A percentile compares a stretch with the other conserved stretches of the same genome.
These are phyloP conservation scores for Manis pentadactyla DNA, from an alignment of 2,797 vertebrate species.

Conservation along the genomic window DNA sequence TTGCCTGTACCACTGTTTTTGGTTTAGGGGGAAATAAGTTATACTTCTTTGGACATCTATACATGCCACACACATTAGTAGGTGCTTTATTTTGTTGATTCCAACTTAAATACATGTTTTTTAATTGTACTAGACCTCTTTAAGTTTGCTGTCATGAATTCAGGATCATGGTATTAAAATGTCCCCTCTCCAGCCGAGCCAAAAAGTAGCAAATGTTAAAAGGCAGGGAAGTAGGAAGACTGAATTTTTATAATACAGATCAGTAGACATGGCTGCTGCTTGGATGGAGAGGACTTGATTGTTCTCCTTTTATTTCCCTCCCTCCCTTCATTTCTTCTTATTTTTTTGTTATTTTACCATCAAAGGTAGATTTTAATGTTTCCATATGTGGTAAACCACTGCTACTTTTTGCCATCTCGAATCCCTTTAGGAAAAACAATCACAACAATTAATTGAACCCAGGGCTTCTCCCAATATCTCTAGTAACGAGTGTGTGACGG, in stretches of 20 bases:
- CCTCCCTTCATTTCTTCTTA: accelerated
- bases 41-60: neutral
- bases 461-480: neutral
- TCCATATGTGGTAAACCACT: neutral
- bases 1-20: neutral
- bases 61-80: neutral
- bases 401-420: neutral
- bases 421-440: neutral
- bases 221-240: neutral
- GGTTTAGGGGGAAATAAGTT: neutral
- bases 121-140: neutral
- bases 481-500: neutral
- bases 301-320: neutral
- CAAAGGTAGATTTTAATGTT: neutral
- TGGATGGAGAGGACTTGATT: neutral
- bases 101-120: neutral
- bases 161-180: neutral
- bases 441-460: neutral
- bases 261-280: neutral
- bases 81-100: neutral
- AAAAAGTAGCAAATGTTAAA: neutral
- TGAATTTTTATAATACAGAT: neutral
- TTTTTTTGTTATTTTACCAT: neutral
- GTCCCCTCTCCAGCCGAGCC: neutral
- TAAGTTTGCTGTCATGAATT: neutral